Evolutionary conservation across 2,888 invertebrate species (phyloP), one percentile per base, ranked within the genome.

Genomic region (Rhamphomyia laevipes): DNA sequence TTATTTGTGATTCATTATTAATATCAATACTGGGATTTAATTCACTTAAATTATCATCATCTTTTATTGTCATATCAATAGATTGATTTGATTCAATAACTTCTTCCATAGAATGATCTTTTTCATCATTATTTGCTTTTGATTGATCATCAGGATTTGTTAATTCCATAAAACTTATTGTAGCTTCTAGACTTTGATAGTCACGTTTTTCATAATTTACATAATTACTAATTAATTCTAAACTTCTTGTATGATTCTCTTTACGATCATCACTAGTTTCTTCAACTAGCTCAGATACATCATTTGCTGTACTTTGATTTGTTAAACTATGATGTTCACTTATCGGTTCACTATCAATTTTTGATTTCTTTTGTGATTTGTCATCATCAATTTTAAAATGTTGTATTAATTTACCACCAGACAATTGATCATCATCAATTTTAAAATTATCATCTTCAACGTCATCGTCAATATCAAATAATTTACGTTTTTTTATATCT

Each of bases 231-330:
- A 30, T 41, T 15, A 43, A 43, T 45, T 52, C 51, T 53, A 56
- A 31, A 52, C 56, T 49, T 54, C 54, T 17, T 21, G 46, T 18
- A 45, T 53, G 18, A 38, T 48, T 44, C 15, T 52, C 15, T 30
- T 48, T 45, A 51, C 31, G 43, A 13, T 15, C 55, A 23, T 52
- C 52, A 4, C 54, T 57, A 13, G 56, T 55, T 31, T 70, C 68
- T 31, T 70, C 70, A 4, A 52, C 57, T 15, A 67, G 55, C 17
- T 70, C 70, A 0, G 70, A 70, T 1, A 69, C 65, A 57, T 70
- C 70, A 51, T 68, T 63, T 3, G 67, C 62, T 18, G 70, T 70
- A 51, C 66, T 66, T 51, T 70, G 66, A 50, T 67, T 67, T 38
- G 61, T 62, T 5, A 63, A 51, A 46, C 65, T 66, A 37, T 58